Conservation (phyloP, 2,888 invertebrate genomes). For the Xylophagus ater region DNA sequence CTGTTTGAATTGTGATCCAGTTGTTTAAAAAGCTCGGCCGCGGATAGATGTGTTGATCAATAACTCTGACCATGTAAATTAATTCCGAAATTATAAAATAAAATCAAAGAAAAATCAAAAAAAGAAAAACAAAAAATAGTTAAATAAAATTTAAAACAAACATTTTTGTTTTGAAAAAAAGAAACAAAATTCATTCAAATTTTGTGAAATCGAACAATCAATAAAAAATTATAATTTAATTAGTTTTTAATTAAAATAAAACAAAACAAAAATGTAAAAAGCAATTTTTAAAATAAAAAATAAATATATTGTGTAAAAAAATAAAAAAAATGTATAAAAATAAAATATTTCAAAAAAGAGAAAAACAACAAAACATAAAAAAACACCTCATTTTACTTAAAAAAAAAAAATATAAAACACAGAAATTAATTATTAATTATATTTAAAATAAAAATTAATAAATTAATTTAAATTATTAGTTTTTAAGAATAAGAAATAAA, state of each 20-base stretch:
- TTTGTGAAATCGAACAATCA: constrained; percentile 16
- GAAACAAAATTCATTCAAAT: constrained; percentile 22
- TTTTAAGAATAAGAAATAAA: no score
- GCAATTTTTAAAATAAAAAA: constrained; percentile 14
- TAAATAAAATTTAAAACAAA: constrained; percentile 18
- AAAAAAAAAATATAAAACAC: no score
- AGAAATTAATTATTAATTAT: no score
- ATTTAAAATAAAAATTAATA: no score
- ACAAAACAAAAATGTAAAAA: constrained; percentile 3
- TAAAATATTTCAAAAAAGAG: no score
- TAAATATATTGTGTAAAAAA: constrained; percentile 12
- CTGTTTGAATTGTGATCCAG: no score
- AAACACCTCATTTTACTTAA: no score
- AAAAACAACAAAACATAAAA: no score
- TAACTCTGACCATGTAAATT: no score
- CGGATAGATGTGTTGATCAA: no score
- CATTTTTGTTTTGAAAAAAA: constrained; percentile 19
- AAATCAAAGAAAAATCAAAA: constrained; percentile 5
- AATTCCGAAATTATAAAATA: constrained; percentile 1
- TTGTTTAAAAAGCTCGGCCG: no score
- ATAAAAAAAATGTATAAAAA: constrained; percentile 17
- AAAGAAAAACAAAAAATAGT: constrained; percentile 9
- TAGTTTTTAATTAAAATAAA: constrained; percentile 1
- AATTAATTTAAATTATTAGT: no score
- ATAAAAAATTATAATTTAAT: constrained; percentile 10